Base-by-base conservation (phyloP, 2,888 invertebrate species). In the Xanthorhoe designata region DNA sequence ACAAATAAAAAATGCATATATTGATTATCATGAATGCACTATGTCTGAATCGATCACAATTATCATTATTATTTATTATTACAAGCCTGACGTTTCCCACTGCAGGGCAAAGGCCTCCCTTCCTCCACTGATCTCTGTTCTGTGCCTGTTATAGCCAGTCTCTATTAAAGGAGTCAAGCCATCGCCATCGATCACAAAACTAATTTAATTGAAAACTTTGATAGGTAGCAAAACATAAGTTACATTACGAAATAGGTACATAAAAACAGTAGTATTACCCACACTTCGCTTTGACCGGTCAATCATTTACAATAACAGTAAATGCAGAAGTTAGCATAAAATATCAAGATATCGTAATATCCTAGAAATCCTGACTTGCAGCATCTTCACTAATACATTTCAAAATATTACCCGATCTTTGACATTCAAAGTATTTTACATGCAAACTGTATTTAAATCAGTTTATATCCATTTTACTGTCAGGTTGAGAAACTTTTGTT, bases 401-500 rank as follows among this genome's bases (percentile, higher is more conserved):
- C 66, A 71, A 66, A 68, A 66, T 63, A 58, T 64, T 56, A 58
- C 57, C 54, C 75, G 80, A 81, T 74, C 82, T 77, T 70, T 78
- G 80, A 77, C 80, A 71, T 74, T 66, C 60, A 63, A 76, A 71
- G 70, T 64, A 76, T 74, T 73, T 78, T 75, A 79, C 76, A 82
- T 79, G 76, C 77, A 78, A 79, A 78, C 79, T 64, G 79, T 77
- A 81, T 82, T 80, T 82, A 80, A 82, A 84, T 82, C 82, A 80
- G 84, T 84, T 74, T 82, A 81, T 68, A 69, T 65, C 74, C 78
- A 77, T 79, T 75, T 78, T 73, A 77, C 79, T 81, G 79, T 79
- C 79, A 75, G 74, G 79, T 77, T 80, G 77, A 79, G 78, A 79
- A 79, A 79, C 75, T 80, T 81, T 83, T 78, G 78, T 79, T 79